phyloP scores from a whole-genome alignment of 2,113 vertebrate species.

The Percopsis transmontana region DNA sequence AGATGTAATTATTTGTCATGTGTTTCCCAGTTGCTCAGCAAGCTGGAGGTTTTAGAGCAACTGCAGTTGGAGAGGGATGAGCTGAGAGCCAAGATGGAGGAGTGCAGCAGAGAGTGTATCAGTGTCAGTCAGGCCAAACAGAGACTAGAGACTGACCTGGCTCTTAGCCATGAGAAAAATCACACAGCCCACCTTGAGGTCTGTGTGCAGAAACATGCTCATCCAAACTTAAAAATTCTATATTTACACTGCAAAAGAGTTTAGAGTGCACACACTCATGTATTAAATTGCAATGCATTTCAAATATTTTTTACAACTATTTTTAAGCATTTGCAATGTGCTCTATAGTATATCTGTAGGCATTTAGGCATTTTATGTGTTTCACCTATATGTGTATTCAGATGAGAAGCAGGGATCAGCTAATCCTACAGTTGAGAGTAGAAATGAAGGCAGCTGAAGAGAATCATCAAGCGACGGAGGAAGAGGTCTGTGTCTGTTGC shows the following conservation, averaged over 20 bases:
- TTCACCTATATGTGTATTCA: slow-evolving; percentile 24
- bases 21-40: slow-evolving; percentile 55
- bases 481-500: slow-evolving; percentile 55
- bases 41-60: slow-evolving; percentile 58
- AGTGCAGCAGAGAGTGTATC: slow-evolving; percentile 52
- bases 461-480: slow-evolving; percentile 53
- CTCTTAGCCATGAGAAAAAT: slow-evolving; percentile 65
- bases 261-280: not conserved
- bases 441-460: slow-evolving; percentile 58
- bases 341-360: not conserved
- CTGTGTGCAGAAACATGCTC: not conserved
- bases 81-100: slow-evolving; percentile 65
- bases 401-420: slow-evolving; percentile 62
- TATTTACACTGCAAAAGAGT: too few relatives aligned
- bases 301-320: too few relatives aligned
- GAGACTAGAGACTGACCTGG: slow-evolving; percentile 67
- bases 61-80: slow-evolving; percentile 54
- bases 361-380: slow-evolving; percentile 4
- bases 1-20: slow-evolving; percentile 41
- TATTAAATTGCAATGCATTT: not conserved
- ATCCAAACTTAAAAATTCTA: not conserved
- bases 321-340: not conserved
- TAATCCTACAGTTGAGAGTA: slow-evolving; percentile 66
- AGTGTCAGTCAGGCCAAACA: slow-evolving; percentile 62
- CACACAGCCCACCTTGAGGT: slow-evolving; percentile 67